Evolutionary conservation across 2,113 vertebrate genomes (phyloP).

Genomic region (Sitta europaea): DNA sequence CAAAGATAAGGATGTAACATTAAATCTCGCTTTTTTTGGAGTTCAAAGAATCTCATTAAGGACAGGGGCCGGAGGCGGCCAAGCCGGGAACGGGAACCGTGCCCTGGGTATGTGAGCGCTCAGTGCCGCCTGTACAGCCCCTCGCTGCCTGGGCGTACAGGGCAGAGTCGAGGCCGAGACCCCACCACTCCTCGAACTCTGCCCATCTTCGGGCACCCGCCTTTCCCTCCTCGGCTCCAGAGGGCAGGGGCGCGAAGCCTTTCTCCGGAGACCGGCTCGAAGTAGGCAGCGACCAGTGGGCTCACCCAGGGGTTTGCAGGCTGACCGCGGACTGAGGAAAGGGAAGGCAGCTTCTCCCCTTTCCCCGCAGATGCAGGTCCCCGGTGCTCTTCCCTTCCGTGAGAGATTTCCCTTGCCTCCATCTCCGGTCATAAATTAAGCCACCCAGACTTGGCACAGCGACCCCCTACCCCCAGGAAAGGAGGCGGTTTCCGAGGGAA

Average conservation of each 20-base stretch:
- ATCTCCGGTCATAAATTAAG: neutral
- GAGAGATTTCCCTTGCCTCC: neutral
- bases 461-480: neutral
- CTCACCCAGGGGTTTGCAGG: neutral
- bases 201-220: neutral
- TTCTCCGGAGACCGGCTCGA: too few species aligned
- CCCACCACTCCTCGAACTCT: neutral
- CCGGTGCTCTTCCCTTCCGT: neutral
- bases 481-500: neutral
- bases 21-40: neutral
- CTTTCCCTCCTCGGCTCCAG: neutral
- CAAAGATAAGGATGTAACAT: constrained; percentile 60
- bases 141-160: neutral
- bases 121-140: neutral
- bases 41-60: constrained; percentile 60
- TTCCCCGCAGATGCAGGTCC: neutral
- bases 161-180: neutral
- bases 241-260: neutral
- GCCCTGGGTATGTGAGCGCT: neutral
- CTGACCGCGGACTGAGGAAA: neutral
- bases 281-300: neutral
- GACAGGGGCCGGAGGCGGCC: neutral
- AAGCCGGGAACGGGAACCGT: neutral
- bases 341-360: neutral
- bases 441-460: neutral